Evolutionary conservation across 1,140 invertebrate genomes (phyloP).

Genomic region (Saccostrea glomerata): DNA sequence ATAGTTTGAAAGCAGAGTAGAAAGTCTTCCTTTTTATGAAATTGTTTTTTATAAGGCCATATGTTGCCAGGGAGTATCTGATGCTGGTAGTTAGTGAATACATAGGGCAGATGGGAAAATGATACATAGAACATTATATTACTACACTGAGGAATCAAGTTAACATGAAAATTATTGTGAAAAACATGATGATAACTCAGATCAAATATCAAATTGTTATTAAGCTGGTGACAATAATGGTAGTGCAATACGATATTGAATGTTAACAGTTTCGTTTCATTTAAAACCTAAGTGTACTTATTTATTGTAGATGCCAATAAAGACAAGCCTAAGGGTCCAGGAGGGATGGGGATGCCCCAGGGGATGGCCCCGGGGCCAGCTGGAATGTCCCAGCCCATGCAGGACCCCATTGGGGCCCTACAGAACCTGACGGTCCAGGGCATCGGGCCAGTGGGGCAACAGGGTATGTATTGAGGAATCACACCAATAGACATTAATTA

Average conservation of each 20-base stretch:
- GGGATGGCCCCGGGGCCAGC: slow-evolving; percentile 50
- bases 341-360: slow-evolving; percentile 41
- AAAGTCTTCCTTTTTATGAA: background rate
- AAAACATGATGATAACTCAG: background rate
- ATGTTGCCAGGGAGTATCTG: background rate
- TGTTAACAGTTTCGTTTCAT: too few relatives aligned
- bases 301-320: slow-evolving; percentile 20
- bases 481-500: background rate
- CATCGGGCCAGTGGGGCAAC: slow-evolving; percentile 24
- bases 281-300: background rate
- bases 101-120: background rate
- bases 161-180: background rate
- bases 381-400: slow-evolving; percentile 58
- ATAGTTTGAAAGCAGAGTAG: background rate
- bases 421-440: slow-evolving; percentile 91
- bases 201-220: background rate
- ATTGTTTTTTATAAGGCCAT: background rate
- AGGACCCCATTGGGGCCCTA: slow-evolving; percentile 91
- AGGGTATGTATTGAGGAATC: slow-evolving; percentile 20
- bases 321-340: slow-evolving; percentile 32
- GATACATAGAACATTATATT: background rate
- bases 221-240: background rate
- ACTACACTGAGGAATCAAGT: background rate
- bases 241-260: too few relatives aligned
- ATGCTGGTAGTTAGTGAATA: background rate